Evolutionary conservation across 2,113 vertebrate species (phyloP).

Genomic region (Alligator sinensis): DNA sequence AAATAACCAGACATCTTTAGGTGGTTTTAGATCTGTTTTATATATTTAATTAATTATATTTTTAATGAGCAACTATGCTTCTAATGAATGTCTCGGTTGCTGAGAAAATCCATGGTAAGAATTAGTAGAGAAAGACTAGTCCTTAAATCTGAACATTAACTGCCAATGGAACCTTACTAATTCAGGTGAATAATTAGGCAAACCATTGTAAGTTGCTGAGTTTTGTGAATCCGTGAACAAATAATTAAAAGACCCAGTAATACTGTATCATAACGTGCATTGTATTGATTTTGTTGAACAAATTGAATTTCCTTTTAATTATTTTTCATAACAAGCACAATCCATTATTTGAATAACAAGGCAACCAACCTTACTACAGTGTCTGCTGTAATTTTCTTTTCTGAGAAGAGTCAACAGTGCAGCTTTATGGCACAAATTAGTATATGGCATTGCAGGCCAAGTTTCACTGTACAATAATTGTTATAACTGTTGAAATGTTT

Average conservation of each 20-base stretch:
- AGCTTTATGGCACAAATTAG: not conserved
- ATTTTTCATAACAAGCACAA: not conserved
- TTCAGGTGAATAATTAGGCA: constrained; percentile 37
- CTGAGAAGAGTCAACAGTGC: not conserved
- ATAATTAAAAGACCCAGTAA: not conserved
- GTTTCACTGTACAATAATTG: not conserved
- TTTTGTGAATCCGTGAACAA: constrained; percentile 16
- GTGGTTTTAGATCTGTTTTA: constrained; percentile 36
- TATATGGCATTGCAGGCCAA: not conserved
- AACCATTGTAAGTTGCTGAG: constrained; percentile 15
- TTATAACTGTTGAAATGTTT: not conserved
- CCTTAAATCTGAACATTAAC: not conserved
- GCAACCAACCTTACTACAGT: not conserved
- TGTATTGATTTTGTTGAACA: not conserved
- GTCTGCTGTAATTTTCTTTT: not conserved
- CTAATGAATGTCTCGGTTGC: constrained; percentile 30
- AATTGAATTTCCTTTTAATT: constrained; percentile 53
- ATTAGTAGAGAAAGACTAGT: not conserved
- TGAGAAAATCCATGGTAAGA: constrained; percentile 48
- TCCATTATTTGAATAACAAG: not conserved
- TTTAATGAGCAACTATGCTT: constrained; percentile 51
- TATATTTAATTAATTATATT: constrained; percentile 45
- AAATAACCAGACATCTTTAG: constrained; percentile 51
- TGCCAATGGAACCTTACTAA: not conserved
- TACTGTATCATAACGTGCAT: not conserved